A percentile compares a stretch with the other conserved stretches of the same genome.
Conservation (phyloP, 30 jellyfish, hydroid and myxozoan species). For the Turritopsis dohrnii region DNA sequence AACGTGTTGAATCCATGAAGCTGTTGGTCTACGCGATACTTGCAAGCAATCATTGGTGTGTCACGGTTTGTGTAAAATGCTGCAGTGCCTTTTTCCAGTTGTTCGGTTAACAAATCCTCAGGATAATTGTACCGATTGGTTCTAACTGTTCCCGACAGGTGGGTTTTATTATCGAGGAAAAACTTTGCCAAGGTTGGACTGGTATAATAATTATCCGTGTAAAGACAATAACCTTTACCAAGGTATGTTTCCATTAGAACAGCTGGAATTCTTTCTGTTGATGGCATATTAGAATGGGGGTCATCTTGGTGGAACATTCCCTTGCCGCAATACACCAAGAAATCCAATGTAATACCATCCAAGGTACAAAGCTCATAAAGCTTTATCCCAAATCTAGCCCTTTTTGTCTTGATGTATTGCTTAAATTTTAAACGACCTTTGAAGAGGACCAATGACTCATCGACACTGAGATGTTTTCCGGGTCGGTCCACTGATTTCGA, state of each 20-base stretch:
- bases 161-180: slow-evolving; percentile 23
- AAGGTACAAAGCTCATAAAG: slow-evolving; percentile 10
- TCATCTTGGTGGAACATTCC: slow-evolving; percentile 26
- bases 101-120: neutral
- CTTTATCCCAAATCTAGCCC: slow-evolving; percentile 23
- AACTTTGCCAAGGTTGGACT: slow-evolving; percentile 10
- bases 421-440: too few relatives aligned
- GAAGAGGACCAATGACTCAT: too few relatives aligned
- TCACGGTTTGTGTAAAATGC: slow-evolving; percentile 2
- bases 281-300: slow-evolving; percentile 5
- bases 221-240: too few relatives aligned
- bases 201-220: slow-evolving; percentile 36
- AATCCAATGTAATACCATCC: slow-evolving; percentile 8
- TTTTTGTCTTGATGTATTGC: too few relatives aligned
- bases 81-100: slow-evolving; percentile 28
- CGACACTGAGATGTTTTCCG: too few relatives aligned
- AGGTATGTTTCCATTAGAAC: slow-evolving; percentile 9
- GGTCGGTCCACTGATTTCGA: too few relatives aligned
- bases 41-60: slow-evolving; percentile 15
- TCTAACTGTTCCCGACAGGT: slow-evolving; percentile 31
- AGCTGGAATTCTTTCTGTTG: slow-evolving; percentile 15
- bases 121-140: slow-evolving; percentile 21
- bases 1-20: slow-evolving; percentile 11
- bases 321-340: slow-evolving; percentile 12
- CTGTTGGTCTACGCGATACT: slow-evolving; percentile 34